Evolutionary conservation across 92 coral and sea anemone genomes (phyloP).

Genomic region (Heliopora coerulea): DNA sequence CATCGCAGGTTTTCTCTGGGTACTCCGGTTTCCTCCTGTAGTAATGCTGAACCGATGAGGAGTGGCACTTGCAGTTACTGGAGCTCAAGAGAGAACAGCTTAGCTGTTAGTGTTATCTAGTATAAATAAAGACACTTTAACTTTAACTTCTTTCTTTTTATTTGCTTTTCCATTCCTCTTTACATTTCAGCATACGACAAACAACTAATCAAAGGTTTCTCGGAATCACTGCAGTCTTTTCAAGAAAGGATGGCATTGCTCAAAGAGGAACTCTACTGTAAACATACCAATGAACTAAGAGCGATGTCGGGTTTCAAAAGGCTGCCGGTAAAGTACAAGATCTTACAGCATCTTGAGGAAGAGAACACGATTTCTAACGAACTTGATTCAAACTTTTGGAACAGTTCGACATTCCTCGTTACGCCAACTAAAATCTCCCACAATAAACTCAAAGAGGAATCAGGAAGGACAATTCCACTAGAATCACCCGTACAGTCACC

Average conservation of each 20-base stretch:
- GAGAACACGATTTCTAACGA: not conserved
- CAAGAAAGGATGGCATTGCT: not conserved
- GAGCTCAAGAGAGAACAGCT: no score
- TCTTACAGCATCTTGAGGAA: not conserved
- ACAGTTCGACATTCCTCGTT: no score
- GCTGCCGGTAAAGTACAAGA: conserved; percentile 1
- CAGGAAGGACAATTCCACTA: not conserved
- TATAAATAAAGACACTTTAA: no score
- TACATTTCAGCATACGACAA: conserved; percentile 5
- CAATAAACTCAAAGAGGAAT: not conserved
- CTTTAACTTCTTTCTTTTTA: no score
- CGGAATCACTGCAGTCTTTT: conserved; percentile 14
- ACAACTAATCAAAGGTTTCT: not conserved
- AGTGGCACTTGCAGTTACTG: no score
- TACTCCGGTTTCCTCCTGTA: no score
- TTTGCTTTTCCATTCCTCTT: no score
- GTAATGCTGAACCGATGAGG: no score
- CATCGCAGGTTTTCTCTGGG: no score
- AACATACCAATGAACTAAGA: conserved; percentile 27
- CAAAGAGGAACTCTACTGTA: conserved; percentile 15
- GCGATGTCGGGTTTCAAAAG: conserved; percentile 8
- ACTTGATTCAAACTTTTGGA: no score
- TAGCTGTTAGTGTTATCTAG: no score
- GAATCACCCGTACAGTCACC: no score
- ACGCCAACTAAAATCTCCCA: not conserved